These are phyloP conservation scores for Pteria penguin DNA, from an alignment of 2,888 invertebrate genomes.

Conservation along the genomic window DNA sequence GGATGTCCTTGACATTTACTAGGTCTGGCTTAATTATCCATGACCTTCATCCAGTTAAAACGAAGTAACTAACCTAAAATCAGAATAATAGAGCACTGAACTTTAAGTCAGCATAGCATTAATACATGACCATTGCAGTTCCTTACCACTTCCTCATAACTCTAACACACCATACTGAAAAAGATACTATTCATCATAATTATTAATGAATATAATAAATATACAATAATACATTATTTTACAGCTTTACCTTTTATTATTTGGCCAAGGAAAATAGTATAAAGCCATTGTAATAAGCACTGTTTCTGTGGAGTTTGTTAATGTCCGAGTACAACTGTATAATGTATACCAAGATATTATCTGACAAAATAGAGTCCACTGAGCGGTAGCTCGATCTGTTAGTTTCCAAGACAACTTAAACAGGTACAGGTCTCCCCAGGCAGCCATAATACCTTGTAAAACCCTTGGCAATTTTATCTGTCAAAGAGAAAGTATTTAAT, in stretches of 20 bases:
- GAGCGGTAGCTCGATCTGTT: constrained; percentile 75
- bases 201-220: background rate
- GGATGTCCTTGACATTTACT: no score
- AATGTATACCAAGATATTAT: constrained; percentile 94
- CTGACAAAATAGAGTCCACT: constrained; percentile 89
- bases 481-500: no score
- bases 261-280: constrained; percentile 83
- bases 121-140: no score
- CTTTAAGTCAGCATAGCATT: no score
- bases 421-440: constrained; percentile 89
- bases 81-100: no score
- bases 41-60: no score
- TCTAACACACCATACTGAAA: no score
- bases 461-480: constrained; percentile 88
- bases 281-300: constrained; percentile 90
- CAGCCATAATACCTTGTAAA: constrained; percentile 88
- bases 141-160: no score
- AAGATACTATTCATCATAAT: no score
- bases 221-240: background rate
- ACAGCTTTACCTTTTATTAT: constrained; percentile 49
- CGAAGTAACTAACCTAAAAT: no score
- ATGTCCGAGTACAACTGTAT: constrained; percentile 92
- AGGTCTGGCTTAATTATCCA: no score
- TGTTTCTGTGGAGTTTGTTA: constrained; percentile 93
- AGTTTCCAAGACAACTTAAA: constrained; percentile 81